Conservation (phyloP, 1,140 invertebrate genomes). For the Drosophila obscura region DNA sequence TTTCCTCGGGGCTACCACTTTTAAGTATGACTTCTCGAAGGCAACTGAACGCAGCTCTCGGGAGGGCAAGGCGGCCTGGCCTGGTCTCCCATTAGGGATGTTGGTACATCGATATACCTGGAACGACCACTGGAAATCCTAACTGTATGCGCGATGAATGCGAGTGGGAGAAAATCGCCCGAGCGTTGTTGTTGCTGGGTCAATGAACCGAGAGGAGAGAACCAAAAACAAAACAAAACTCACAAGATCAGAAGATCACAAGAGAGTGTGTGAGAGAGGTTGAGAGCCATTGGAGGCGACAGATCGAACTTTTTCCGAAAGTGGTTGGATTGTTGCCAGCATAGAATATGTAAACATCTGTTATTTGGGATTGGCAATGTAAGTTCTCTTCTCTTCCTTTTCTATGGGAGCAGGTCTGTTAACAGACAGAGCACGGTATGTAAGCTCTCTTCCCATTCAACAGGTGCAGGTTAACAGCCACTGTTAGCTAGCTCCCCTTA, state of each 20-base stretch:
- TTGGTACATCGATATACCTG: neutral
- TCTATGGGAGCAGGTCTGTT: too few relatives aligned
- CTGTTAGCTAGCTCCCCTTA: neutral
- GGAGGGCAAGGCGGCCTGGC: neutral
- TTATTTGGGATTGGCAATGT: too few relatives aligned
- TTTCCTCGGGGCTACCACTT: constrained; percentile 62
- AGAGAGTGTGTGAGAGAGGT: neutral
- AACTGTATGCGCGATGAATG: constrained; percentile 43
- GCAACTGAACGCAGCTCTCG: constrained; percentile 58
- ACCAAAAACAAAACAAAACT: constrained; percentile 47
- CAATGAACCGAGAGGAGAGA: constrained; percentile 65
- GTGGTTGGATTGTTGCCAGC: constrained; percentile 4
- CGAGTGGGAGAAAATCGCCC: constrained; percentile 39
- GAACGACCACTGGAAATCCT: constrained; percentile 7
- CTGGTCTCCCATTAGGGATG: neutral
- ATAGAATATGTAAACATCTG: too few relatives aligned
- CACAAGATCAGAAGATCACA: too few relatives aligned
- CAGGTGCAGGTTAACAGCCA: constrained; percentile 1
- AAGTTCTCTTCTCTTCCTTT: too few relatives aligned
- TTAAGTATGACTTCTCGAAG: constrained; percentile 43
- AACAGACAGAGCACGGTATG: neutral
- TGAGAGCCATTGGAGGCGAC: constrained; percentile 14
- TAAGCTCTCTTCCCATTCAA: too few relatives aligned
- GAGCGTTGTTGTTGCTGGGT: constrained; percentile 59
- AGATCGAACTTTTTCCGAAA: neutral